phyloP scores from a whole-genome alignment of 2,888 invertebrate genomes.

The Sthenelais limicola region DNA sequence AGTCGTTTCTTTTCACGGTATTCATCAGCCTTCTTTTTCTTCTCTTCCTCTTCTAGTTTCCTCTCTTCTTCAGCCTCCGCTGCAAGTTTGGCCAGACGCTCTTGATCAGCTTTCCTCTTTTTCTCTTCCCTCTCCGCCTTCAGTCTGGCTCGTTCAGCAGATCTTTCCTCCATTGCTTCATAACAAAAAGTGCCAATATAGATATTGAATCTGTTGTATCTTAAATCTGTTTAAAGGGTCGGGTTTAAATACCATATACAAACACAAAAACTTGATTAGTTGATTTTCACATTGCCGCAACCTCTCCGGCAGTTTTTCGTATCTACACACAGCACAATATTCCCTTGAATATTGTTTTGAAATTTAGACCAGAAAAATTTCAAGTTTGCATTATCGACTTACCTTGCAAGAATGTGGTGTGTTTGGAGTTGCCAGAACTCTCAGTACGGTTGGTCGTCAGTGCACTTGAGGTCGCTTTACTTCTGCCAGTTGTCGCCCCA shows the following conservation, averaged over 20 bases:
- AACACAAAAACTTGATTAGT: too few relatives aligned
- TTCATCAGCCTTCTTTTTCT: constrained; percentile 55
- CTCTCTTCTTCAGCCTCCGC: constrained; percentile 61
- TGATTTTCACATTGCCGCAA: too few relatives aligned
- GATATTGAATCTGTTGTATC: too few relatives aligned
- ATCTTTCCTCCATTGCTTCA: constrained; percentile 70
- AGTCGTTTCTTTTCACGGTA: constrained; percentile 64
- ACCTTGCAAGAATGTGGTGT: constrained; percentile 34
- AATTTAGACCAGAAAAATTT: background rate
- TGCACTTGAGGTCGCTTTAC: background rate
- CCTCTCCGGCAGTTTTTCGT: too few relatives aligned
- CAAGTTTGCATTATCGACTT: too few relatives aligned
- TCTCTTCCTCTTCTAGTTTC: constrained; percentile 62
- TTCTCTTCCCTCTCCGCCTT: constrained; percentile 69
- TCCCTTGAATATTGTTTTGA: background rate
- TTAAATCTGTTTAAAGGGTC: too few relatives aligned
- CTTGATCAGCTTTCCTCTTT: constrained; percentile 62
- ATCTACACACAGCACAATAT: too few relatives aligned
- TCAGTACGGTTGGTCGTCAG: background rate
- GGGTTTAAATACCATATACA: too few relatives aligned
- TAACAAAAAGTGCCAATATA: too few relatives aligned
- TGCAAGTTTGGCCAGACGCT: constrained; percentile 62
- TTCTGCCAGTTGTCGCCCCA: constrained; percentile 1
- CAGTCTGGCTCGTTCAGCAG: constrained; percentile 62
- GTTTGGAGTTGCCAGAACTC: constrained; percentile 25